Evolutionary conservation across 2,888 invertebrate genomes (phyloP), one percentile per base, ranked within the genome.

Genomic region (Rhingia rostrata): DNA sequence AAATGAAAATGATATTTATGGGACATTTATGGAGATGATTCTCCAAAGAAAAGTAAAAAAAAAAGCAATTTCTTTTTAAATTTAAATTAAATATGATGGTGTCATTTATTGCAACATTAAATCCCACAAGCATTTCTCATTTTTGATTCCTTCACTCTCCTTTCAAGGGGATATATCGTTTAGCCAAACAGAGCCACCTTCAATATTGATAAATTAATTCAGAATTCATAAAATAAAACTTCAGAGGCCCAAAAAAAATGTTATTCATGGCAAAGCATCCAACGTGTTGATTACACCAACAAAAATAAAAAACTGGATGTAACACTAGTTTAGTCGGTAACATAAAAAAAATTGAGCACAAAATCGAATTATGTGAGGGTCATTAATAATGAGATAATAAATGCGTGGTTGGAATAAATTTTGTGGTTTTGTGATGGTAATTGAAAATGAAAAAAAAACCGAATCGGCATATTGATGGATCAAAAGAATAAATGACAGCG

Each of bases 371-470:
- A 60, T 72, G 72, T 72, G 79, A 60, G 72, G 72, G 72, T 79
- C 79, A 73, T 79, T 58, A 72, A 72, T 79, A 79, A 79, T 79
- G 72, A 72, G 66, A 51, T 66, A 66, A 41, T 51, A 41, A 66
- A 72, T 79, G 79, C 79, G 79, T 73, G 79, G 72, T 60, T 58
- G 72, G 79, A 72, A 79, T 79, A 73, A 47, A 61, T 79, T 72
- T 54, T 32, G 37, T 22, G 45, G 37, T 58, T 64, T 51, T 49
- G 14, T 53, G 61, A 60, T 43, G 10, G 9, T 49, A 45, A 60
- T 4, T n/a, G 2, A 33, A 22, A 32, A 30, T 7, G 22, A 30
- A 30, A 39, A 54, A 30, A 41, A 51, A 70, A 39, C 32, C 30
- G 37, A 39, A 41, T 70, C 60, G 49, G 60, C 22, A 47, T 60